A percentile compares a stretch with the other conserved stretches of the same genome.
These are phyloP conservation scores for Amphiprion ocellaris DNA, from an alignment of 2,113 vertebrate species.

Conservation along the genomic window DNA sequence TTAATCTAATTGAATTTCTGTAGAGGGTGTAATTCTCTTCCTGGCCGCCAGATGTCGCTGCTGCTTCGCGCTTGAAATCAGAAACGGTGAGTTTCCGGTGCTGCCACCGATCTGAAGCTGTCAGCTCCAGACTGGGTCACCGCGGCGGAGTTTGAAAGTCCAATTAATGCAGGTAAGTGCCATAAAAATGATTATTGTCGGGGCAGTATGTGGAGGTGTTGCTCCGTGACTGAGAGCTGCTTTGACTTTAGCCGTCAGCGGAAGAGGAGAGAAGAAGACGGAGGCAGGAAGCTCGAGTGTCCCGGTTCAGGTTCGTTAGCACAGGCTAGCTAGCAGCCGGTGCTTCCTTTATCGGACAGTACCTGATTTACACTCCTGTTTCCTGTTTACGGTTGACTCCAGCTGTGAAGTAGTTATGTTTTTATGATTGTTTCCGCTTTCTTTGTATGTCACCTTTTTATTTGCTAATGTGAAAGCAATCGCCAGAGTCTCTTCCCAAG, in stretches of 20 bases:
- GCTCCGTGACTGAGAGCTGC: not conserved
- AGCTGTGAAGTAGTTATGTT: fast-evolving
- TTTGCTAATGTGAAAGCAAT: not conserved
- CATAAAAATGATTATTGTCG: not conserved
- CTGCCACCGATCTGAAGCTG: not conserved
- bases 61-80: fast-evolving
- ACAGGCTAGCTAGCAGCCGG: not conserved
- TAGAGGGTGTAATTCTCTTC: constrained; percentile 15
- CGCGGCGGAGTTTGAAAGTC: constrained; percentile 12
- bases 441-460: not conserved
- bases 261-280: constrained; percentile 15
- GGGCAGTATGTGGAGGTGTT: not conserved
- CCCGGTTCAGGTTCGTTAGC: constrained; percentile 13
- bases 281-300: not conserved
- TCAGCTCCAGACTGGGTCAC: not conserved
- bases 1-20: no score
- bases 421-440: not conserved
- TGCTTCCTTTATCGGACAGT: constrained; percentile 51
- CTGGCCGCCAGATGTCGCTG: constrained; percentile 53
- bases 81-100: not conserved
- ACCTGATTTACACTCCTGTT: fast-evolving
- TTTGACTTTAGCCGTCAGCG: constrained; percentile 15
- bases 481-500: not conserved
- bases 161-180: constrained; percentile 73
- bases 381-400: fast-evolving